Conservation (phyloP, 2,888 invertebrate species). For the Brenthis ino region DNA sequence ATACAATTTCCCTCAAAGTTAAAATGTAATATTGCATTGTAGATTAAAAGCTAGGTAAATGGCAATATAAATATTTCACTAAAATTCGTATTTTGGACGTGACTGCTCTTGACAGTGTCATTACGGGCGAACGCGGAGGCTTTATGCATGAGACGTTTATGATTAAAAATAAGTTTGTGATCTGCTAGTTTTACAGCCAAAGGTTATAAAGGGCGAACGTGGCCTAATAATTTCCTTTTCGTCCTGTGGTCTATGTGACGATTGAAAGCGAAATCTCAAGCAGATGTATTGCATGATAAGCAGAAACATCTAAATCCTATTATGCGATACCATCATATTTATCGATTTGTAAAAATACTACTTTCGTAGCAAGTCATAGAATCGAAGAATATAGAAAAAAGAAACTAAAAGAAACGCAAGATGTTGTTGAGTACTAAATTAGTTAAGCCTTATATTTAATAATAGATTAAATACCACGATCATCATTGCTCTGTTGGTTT, state of each 20-base stretch:
- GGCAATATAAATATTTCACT: conserved; percentile 11
- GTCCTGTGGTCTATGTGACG: conserved; percentile 42
- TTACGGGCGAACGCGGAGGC: conserved; percentile 48
- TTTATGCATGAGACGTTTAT: conserved; percentile 66
- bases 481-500: no score
- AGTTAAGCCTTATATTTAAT: no score
- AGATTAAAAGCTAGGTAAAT: conserved; percentile 8
- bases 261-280: conserved; percentile 23
- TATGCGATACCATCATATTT: no score
- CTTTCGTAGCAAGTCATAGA: no score
- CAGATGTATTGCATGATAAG: no score
- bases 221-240: conserved; percentile 72
- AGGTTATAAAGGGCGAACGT: conserved; percentile 62
- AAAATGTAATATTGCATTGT: background rate
- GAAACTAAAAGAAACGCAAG: no score
- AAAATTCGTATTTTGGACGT: conserved; percentile 22
- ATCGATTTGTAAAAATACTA: no score
- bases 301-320: no score
- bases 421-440: no score
- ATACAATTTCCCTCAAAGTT: background rate
- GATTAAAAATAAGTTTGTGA: conserved; percentile 69
- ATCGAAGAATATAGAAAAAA: no score
- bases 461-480: no score
- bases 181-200: conserved; percentile 58
- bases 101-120: conserved; percentile 52